These are phyloP conservation scores for Meiosimyza platycephala DNA, from an alignment of 2,888 invertebrate species.

Conservation along the genomic window DNA sequence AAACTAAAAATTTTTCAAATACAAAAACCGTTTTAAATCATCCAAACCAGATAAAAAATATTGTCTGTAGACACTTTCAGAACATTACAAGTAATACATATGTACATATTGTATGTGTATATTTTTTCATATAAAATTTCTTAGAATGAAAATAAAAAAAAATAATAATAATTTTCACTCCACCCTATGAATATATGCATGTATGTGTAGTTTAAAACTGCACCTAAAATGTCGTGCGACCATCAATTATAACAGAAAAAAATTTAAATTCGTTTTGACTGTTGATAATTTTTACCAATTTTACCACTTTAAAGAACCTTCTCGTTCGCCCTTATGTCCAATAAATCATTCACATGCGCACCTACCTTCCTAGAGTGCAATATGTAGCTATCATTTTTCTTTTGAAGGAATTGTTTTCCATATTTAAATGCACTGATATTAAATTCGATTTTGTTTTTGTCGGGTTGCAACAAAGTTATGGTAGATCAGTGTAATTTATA, in stretches of 20 bases:
- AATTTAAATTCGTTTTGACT: background rate
- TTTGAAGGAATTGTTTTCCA: too few relatives aligned
- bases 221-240: conserved; percentile 18
- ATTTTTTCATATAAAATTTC: background rate
- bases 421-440: conserved; percentile 11
- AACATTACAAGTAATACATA: too few relatives aligned
- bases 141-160: too few relatives aligned
- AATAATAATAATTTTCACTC: too few relatives aligned
- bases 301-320: conserved; percentile 1
- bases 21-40: too few relatives aligned
- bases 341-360: conserved; percentile 5
- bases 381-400: background rate
- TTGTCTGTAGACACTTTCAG: too few relatives aligned
- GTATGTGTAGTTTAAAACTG: background rate
- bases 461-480: background rate
- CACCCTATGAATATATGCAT: too few relatives aligned
- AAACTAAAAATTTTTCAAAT: too few relatives aligned
- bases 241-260: conserved; percentile 16
- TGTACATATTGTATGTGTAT: too few relatives aligned
- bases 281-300: conserved; percentile 14
- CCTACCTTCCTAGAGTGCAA: background rate
- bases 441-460: background rate
- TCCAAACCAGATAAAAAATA: too few relatives aligned
- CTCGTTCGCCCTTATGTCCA: background rate
- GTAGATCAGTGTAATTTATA: background rate